Evolutionary conservation across 1,140 invertebrate genomes (phyloP).

Genomic region (Caenorhabditis brenneri): DNA sequence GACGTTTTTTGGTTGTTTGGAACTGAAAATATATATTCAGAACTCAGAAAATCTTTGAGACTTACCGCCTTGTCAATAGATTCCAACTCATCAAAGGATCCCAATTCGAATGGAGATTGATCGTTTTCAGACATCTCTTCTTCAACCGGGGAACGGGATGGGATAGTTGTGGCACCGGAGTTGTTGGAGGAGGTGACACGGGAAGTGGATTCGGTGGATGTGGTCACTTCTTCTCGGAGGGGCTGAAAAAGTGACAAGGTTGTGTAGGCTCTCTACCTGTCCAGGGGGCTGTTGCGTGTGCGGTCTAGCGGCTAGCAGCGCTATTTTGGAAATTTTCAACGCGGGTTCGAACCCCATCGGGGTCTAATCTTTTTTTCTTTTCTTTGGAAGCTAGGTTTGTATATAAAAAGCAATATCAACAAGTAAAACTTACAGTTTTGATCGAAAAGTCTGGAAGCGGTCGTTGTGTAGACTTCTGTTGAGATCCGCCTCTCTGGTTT

Average conservation of each 20-base stretch:
- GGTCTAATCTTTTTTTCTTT: too few relatives aligned
- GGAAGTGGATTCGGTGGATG: not conserved
- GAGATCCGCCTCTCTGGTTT: not conserved
- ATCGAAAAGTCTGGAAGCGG: conserved; percentile 34
- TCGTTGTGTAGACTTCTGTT: not conserved
- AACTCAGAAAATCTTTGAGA: not conserved
- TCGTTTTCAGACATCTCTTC: conserved; percentile 17
- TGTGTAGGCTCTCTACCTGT: too few relatives aligned
- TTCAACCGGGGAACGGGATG: not conserved
- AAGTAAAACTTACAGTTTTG: conserved; percentile 4
- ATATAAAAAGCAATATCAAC: too few relatives aligned
- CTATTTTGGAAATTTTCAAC: too few relatives aligned
- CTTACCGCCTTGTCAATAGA: not conserved
- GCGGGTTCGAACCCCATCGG: too few relatives aligned
- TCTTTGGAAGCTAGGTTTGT: too few relatives aligned
- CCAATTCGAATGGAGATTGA: not conserved
- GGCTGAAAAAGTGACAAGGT: too few relatives aligned
- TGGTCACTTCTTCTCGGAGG: not conserved
- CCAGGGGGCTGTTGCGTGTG: too few relatives aligned
- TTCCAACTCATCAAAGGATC: conserved; percentile 6
- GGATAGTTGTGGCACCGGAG: not conserved
- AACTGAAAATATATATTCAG: not conserved
- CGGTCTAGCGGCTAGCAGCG: too few relatives aligned
- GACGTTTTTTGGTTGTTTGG: not conserved
- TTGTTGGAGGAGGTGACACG: not conserved